Base-by-base conservation (phyloP, 2,797 vertebrate species). In the Premnoplex brunnescens region DNA sequence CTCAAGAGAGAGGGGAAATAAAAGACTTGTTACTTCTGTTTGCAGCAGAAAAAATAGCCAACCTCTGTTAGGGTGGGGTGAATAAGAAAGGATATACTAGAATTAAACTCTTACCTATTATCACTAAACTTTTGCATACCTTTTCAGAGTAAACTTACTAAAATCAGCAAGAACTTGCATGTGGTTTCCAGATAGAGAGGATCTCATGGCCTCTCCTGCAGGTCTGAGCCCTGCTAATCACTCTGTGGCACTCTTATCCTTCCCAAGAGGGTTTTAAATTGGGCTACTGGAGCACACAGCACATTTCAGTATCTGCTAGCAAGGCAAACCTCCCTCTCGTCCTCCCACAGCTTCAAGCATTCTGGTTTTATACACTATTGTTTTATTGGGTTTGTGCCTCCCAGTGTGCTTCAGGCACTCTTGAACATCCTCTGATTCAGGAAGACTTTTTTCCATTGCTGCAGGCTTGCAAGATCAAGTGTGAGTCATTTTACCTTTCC, bases 321-420 rank as follows among this genome's bases (percentile, higher is more conserved):
- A 83, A 85, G 51, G 69, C 46, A 88, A 24, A 68, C 36, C 64
- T 92, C 54, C 49, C 43, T 43, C 28, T 76, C 12, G n/a, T 93
- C 64, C 34, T 73, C 62, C 62, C n/a, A 69, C 17, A 84, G 66
- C 58, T 84, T 78, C 76, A 79, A 88, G 55, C 27, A 17, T 48
- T 81, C 73, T 73, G 78, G 0, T 75, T 83, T 81, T 75, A 81
- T 58, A 51, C 34, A 10, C 37, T 48, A 36, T 28, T 85, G 78
- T 77, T 92, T 85, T 76, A 81, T n/a, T 92, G 26, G 27, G 5
- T 71, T 92, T 69, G 59, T 94, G 94, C 92, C 89, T 92, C 59
- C 44, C 37, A 79, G 85, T 60, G 41, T 88, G 89, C 89, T 96
- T 76, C 59, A 78, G 89, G 79, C 69, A 28, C 36, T 91, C 66